A percentile compares a stretch with the other conserved stretches of the same genome.
Evolutionary conservation across 1,140 invertebrate species (phyloP).

Genomic region (Dinothrombium tinctorium): DNA sequence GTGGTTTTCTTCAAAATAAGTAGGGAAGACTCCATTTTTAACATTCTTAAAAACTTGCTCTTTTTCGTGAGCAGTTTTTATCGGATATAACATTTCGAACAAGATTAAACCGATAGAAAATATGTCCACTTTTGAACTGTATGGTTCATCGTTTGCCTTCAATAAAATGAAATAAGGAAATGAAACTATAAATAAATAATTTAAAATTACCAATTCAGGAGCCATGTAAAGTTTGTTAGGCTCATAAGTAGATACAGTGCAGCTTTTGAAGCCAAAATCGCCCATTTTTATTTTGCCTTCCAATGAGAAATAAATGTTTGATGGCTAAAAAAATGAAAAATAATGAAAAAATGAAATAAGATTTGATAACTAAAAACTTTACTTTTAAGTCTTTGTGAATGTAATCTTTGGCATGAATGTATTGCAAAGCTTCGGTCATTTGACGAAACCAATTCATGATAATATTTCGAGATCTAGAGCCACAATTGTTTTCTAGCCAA

Average conservation of each 20-base stretch:
- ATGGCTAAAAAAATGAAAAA: too few relatives aligned
- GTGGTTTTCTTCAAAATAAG: slow-evolving; percentile 8
- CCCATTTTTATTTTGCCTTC: slow-evolving; percentile 80
- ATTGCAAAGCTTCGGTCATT: slow-evolving; percentile 78
- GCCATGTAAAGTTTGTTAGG: slow-evolving; percentile 83
- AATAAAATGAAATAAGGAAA: too few relatives aligned
- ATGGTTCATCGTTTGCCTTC: too few relatives aligned
- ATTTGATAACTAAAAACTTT: too few relatives aligned
- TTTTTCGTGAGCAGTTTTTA: slow-evolving; percentile 70
- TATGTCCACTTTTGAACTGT: slow-evolving; percentile 88
- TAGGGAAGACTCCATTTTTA: slow-evolving; percentile 7
- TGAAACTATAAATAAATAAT: too few relatives aligned
- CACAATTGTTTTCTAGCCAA: slow-evolving; percentile 39
- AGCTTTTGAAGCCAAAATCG: slow-evolving; percentile 80
- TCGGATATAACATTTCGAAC: slow-evolving; percentile 69
- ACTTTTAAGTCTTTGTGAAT: slow-evolving; percentile 88
- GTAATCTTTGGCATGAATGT: slow-evolving; percentile 66
- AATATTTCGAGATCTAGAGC: slow-evolving; percentile 22
- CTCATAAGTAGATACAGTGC: slow-evolving; percentile 33
- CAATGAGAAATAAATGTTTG: slow-evolving; percentile 81
- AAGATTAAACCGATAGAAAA: slow-evolving; percentile 82
- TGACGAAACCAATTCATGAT: slow-evolving; percentile 62
- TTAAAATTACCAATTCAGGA: slow-evolving; percentile 65
- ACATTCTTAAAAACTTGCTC: slow-evolving; percentile 20
- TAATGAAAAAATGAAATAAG: too few relatives aligned